Evolutionary conservation across 2,797 vertebrate genomes (phyloP), one percentile per base, ranked within the genome.

Genomic region (Strix occidentalis): DNA sequence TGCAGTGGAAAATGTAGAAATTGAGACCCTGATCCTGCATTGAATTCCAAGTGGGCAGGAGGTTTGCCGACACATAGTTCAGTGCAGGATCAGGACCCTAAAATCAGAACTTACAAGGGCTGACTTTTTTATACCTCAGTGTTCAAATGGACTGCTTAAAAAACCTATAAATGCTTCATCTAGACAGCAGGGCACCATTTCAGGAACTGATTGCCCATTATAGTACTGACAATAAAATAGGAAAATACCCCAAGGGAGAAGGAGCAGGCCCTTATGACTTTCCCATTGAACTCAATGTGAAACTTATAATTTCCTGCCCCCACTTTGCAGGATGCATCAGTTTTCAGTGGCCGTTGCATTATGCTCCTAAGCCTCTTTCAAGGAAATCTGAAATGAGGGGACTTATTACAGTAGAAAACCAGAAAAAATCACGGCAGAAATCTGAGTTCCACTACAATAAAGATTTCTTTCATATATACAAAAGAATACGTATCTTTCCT

Each of bases 121-220:
- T 87, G 64, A 63, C 53, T 92, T 78, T 94, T 95, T 95, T 80
- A 89, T 96, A 94, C 92, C 83, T 35, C 75, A 85, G 43, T 90
- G 88, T 92, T 96, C 71, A 94, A 92, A 95, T 94, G 88, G 81
- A 95, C 90, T 96, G 81, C 93, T 95, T 95, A 89, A 94, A 94
- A 97, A 87, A 74, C 6, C 86, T 93, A 93, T 95, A 96, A 97
- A 96, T 95, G 92, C 93, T 91, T 96, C 93, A 94, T 96, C 94
- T 92, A 96, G 96, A 95, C 96, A 95, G 95, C 86, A 92, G 94
- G 96, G 94, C 95, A 96, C 91, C 95, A 85, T 96, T 96, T 97
- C 94, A 97, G 78, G 90, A 96, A 80, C 92, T 96, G 96, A 96
- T 95, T 97, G 90, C 90, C 95, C 86, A 93, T 96, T 97, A 97